Percentiles rank a stretch among this genome's conserved stretches.
phyloP scores from a whole-genome alignment of 2,888 invertebrate species.

The Silvanus unidentatus region DNA sequence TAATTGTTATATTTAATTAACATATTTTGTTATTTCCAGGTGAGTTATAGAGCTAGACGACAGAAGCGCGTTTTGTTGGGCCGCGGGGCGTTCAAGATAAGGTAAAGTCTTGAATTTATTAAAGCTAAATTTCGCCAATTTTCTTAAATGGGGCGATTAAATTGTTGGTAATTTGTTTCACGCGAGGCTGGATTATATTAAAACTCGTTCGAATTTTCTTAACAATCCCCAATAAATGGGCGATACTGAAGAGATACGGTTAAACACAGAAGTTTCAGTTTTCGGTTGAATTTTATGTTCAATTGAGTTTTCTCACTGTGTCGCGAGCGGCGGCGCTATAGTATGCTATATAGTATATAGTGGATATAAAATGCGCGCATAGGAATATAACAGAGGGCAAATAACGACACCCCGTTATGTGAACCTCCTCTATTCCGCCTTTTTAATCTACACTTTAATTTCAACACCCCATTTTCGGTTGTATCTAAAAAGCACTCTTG shows the following conservation, averaged over 20 bases:
- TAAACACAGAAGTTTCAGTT: constrained; percentile 24
- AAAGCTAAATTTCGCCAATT: constrained; percentile 46
- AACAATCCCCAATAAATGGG: constrained; percentile 33
- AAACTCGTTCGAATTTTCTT: constrained; percentile 40
- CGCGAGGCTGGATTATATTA: constrained; percentile 39
- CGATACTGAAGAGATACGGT: constrained; percentile 13
- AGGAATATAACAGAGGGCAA: constrained; percentile 10
- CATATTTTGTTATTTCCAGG: constrained; percentile 39
- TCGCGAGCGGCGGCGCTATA: no score
- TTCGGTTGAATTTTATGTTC: constrained; percentile 38
- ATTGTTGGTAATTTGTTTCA: constrained; percentile 47
- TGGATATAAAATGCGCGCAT: no score
- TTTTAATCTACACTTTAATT: constrained; percentile 47
- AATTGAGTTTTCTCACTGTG: constrained; percentile 34
- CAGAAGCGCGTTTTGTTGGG: constrained; percentile 24
- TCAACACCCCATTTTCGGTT: constrained; percentile 46
- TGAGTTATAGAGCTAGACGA: constrained; percentile 30
- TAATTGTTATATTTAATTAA: constrained; percentile 17
- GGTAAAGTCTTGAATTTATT: constrained; percentile 47
- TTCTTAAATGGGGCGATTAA: constrained; percentile 46
- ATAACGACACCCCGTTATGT: constrained; percentile 29
- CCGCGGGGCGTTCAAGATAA: constrained; percentile 40
- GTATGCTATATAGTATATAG: no score
- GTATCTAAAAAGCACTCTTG: constrained; percentile 38
- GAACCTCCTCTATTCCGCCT: constrained; percentile 34